A percentile compares a stretch with the other conserved stretches of the same genome.
Evolutionary conservation across 1,140 invertebrate species (phyloP).

Genomic region (Drosophila pruinosa): DNA sequence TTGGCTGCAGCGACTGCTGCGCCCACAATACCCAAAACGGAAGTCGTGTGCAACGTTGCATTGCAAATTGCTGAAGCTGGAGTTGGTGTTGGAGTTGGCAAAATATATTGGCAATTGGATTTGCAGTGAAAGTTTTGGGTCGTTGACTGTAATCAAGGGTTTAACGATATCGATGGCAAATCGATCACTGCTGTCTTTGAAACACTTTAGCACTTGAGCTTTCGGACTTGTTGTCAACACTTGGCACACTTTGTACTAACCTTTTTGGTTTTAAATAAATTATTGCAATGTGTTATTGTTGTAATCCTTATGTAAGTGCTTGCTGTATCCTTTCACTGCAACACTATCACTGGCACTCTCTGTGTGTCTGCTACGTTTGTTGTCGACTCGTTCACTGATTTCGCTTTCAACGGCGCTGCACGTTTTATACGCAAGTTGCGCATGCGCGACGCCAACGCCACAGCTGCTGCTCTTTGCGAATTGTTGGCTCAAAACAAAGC

Average conservation of each 20-base stretch:
- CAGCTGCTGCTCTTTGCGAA: slow-evolving; percentile 49
- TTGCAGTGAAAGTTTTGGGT: slow-evolving; percentile 61
- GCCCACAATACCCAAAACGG: slow-evolving; percentile 43
- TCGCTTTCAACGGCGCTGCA: slow-evolving; percentile 65
- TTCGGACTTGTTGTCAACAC: no score
- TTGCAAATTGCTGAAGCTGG: slow-evolving; percentile 57
- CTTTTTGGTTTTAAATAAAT: slow-evolving; percentile 47
- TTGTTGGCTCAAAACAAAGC: slow-evolving; percentile 73
- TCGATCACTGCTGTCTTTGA: background rate
- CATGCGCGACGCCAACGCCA: slow-evolving; percentile 53
- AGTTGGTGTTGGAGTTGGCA: background rate
- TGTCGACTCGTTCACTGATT: slow-evolving; percentile 73
- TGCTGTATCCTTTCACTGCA: slow-evolving; percentile 68
- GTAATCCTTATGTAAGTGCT: slow-evolving; percentile 68
- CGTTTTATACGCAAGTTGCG: slow-evolving; percentile 74
- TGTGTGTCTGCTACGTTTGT: slow-evolving; percentile 54
- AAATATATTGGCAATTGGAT: slow-evolving; percentile 36
- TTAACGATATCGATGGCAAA: slow-evolving; percentile 1
- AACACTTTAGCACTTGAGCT: background rate
- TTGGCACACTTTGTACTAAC: slow-evolving; percentile 46
- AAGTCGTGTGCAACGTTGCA: slow-evolving; percentile 75
- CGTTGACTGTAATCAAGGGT: slow-evolving; percentile 32
- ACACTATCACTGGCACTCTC: slow-evolving; percentile 36
- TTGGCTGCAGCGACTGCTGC: background rate
- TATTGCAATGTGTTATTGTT: slow-evolving; percentile 52